Evolutionary conservation across 2,113 vertebrate genomes (phyloP), one percentile per base, ranked within the genome.

Genomic region (Rissa tridactyla): DNA sequence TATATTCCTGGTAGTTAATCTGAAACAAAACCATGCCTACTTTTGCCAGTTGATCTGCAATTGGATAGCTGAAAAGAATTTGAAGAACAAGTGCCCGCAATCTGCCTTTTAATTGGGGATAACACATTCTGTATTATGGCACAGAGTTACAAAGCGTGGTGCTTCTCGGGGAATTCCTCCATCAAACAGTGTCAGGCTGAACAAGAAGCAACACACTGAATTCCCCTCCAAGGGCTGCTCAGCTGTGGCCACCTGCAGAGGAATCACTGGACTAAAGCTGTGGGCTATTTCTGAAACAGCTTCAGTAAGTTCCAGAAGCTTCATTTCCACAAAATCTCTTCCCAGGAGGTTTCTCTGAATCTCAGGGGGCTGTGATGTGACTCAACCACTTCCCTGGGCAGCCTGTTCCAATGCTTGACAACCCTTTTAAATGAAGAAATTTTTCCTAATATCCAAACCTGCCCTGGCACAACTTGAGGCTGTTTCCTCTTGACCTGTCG

Each of bases 61-160:
- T 8, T 54, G 54, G 42, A 55, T n/a, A 60, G 15, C 26, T 76
- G 80, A 80, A 73, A 92, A 70, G 46, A 54, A 70, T 84, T 47
- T 58, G 65, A 66, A 70, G 64, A 73, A 52, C 25, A 44, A 58
- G 46, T 52, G 20, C 21, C 30, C 64, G 32, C 51, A 58, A 71
- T 61, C 26, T 15, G 17, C 19, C 6, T 60, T 86, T 83, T 77
- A 52, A 65, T 71, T 57, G 34, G n/a, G n/a, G 55, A n/a, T 66
- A 78, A 57, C 2, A 4, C 27, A 42, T 62, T 54, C 46, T 49
- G 22, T 40, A 7, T 70, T 66, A 40, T 0, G 9, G 25, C 38
- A 57, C 0, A 4, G 36, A 32, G 17, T 65, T 84, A 78, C 18
- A 32, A 66, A 82, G 23, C 0, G 0, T 57, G 13, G 36, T 2